Conservation (phyloP, 2,888 invertebrate species). For the Acanthosepion esculentum region DNA sequence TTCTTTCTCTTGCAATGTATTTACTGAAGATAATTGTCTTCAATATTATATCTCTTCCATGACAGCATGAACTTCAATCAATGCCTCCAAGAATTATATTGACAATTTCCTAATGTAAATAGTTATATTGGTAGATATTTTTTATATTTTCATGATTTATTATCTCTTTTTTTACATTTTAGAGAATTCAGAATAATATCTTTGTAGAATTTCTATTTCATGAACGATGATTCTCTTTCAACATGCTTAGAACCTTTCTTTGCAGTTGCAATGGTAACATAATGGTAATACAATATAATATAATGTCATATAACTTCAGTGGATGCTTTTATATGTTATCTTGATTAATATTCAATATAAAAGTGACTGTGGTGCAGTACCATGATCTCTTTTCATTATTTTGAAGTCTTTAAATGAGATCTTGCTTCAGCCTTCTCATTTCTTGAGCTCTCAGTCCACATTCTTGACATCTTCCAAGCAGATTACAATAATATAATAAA, state of each 20-base stretch:
- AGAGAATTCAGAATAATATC: background rate
- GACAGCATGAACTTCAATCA: too few relatives aligned
- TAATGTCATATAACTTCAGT: background rate
- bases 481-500: conserved; percentile 22
- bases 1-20: too few relatives aligned
- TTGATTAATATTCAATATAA: conserved; percentile 9
- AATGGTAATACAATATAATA: background rate
- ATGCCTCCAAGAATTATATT: too few relatives aligned
- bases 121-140: background rate
- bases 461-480: background rate
- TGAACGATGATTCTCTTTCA: background rate
- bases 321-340: background rate
- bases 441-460: background rate
- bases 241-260: background rate
- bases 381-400: background rate
- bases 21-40: too few relatives aligned
- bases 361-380: background rate
- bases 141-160: background rate
- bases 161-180: background rate
- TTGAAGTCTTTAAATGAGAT: conserved; percentile 33
- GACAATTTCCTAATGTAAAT: background rate
- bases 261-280: background rate
- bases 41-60: too few relatives aligned
- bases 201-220: background rate
- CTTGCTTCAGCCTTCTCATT: background rate